A percentile compares a stretch with the other conserved stretches of the same genome.
Evolutionary conservation across 2,888 invertebrate species (phyloP).

Genomic region (Anthophora plumipes): DNA sequence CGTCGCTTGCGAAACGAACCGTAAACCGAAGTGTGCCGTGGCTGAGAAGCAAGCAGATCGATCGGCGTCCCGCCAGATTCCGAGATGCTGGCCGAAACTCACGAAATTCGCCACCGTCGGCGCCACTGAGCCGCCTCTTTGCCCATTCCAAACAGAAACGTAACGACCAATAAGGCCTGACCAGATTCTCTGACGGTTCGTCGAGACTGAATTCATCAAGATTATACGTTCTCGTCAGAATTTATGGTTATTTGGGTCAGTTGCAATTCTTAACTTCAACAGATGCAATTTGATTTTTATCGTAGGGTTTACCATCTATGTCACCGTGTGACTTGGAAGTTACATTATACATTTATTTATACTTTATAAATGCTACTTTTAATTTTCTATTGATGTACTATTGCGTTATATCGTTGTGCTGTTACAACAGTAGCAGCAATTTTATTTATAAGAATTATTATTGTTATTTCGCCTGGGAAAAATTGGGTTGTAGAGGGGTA

Average conservation of each 20-base stretch:
- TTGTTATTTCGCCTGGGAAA: too few species aligned
- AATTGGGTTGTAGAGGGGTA: too few species aligned
- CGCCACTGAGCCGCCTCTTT: slow-evolving; percentile 72
- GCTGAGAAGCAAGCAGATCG: slow-evolving; percentile 74
- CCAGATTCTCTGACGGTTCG: slow-evolving; percentile 6
- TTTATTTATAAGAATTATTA: too few species aligned
- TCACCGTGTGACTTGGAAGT: neutral
- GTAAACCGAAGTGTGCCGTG: slow-evolving; percentile 57
- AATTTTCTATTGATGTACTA: too few species aligned
- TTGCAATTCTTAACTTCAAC: neutral
- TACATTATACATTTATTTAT: neutral
- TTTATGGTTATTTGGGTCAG: neutral
- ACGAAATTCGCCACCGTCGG: slow-evolving; percentile 71
- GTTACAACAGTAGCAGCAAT: too few species aligned
- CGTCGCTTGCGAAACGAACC: slow-evolving; percentile 44
- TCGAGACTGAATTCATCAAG: neutral
- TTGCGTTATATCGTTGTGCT: too few species aligned
- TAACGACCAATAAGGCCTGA: slow-evolving; percentile 47
- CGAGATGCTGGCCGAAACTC: slow-evolving; percentile 64
- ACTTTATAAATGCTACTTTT: too few species aligned
- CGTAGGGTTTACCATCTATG: neutral
- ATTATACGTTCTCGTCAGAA: neutral
- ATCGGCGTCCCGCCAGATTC: slow-evolving; percentile 78
- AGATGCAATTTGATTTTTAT: neutral
- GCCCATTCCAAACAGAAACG: slow-evolving; percentile 42